phyloP scores from a whole-genome alignment of 2,797 vertebrate genomes.

The Helicolenus hilgendorfi region DNA sequence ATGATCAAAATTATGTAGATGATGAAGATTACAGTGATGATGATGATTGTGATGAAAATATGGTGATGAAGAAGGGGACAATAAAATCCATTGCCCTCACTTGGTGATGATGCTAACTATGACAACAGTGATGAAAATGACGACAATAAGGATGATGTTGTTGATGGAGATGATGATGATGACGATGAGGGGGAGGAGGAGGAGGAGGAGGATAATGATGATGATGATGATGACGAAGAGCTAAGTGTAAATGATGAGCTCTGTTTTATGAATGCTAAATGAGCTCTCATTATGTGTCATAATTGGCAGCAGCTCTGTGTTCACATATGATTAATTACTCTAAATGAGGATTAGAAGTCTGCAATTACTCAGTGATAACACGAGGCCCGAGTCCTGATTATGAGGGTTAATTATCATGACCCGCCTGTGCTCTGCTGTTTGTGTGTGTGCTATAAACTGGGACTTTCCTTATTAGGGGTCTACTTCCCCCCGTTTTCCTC shows the following conservation, averaged over 20 bases:
- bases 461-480: conserved; percentile 43
- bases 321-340: conserved; percentile 84
- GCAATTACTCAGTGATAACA: conserved; percentile 84
- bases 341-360: conserved; percentile 80
- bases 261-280: conserved; percentile 48
- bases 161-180: background rate
- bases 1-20: background rate
- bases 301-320: conserved; percentile 65
- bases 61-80: background rate
- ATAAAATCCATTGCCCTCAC: no score
- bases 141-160: background rate
- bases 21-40: background rate
- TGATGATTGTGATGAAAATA: background rate
- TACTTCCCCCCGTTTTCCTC: conserved; percentile 26
- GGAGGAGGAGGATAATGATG: background rate
- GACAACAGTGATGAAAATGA: background rate
- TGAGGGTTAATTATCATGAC: conserved; percentile 78
- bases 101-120: background rate
- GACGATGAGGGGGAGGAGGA: background rate
- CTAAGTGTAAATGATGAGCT: background rate
- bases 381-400: conserved; percentile 68
- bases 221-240: background rate
- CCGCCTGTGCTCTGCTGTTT: background rate
- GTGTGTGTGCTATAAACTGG: conserved; percentile 18
- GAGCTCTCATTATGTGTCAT: conserved; percentile 59